Evolutionary conservation across 2,797 vertebrate genomes (phyloP).

Genomic region (Bucorvus abyssinicus): DNA sequence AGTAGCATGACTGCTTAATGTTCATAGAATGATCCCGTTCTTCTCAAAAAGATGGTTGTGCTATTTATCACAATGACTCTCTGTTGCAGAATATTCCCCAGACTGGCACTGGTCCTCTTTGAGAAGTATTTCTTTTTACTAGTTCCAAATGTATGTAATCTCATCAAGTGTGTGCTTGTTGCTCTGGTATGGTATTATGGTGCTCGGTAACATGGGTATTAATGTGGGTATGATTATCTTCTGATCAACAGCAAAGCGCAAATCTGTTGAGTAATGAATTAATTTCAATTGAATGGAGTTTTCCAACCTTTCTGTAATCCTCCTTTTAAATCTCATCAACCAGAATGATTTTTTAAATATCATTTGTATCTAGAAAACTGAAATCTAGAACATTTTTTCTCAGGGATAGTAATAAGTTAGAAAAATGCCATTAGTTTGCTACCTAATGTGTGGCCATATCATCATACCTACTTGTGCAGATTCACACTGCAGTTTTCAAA

Average conservation of each 20-base stretch:
- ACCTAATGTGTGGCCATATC: neutral
- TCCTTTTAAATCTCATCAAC: neutral
- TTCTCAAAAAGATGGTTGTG: neutral
- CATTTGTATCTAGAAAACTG: neutral
- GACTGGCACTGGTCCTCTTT: neutral
- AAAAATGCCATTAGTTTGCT: neutral
- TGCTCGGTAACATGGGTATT: neutral
- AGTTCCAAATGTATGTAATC: neutral
- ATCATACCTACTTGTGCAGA: neutral
- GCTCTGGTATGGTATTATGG: neutral
- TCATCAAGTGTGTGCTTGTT: neutral
- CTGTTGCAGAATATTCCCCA: neutral
- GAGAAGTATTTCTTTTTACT: neutral
- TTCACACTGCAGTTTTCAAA: neutral
- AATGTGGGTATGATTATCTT: neutral
- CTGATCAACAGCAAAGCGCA: neutral
- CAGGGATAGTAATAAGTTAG: neutral
- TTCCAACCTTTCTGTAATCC: slow-evolving; percentile 39
- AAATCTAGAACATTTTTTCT: neutral
- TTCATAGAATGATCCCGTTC: neutral
- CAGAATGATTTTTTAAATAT: neutral
- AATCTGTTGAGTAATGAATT: neutral
- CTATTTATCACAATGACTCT: neutral
- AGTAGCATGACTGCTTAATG: neutral
- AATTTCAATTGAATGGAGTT: neutral